Conservation (phyloP, 2,113 vertebrate genomes). For the Salvelinus fontinalis region DNA sequence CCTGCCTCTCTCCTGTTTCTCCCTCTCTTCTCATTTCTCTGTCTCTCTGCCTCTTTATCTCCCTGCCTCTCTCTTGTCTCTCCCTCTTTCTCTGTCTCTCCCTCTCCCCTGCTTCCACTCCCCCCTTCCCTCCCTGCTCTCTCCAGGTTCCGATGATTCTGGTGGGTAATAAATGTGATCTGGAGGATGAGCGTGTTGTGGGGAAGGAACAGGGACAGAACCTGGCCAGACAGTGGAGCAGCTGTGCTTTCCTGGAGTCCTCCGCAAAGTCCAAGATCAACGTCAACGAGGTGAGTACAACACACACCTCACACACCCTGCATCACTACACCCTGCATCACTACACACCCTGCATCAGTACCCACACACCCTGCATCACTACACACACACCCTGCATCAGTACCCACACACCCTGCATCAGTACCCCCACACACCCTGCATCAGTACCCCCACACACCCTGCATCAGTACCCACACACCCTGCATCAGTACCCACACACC, state of each 20-base stretch:
- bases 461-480: background rate
- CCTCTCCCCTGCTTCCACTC: background rate
- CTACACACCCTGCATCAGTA: no score
- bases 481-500: conserved; percentile 50
- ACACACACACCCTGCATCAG: no score
- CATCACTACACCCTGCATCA: no score
- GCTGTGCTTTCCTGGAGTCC: background rate
- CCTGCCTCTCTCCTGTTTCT: no score
- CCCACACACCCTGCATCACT: no score
- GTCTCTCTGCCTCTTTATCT: background rate
- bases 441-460: no score
- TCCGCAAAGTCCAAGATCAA: background rate
- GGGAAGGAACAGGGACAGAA: conserved; percentile 80
- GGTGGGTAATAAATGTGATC: conserved; percentile 69
- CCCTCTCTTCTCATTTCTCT: no score
- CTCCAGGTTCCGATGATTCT: conserved; percentile 85
- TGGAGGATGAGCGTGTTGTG: background rate
- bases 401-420: no score
- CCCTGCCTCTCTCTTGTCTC: background rate
- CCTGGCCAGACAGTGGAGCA: conserved; percentile 84
- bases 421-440: no score
- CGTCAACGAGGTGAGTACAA: background rate
- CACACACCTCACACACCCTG: background rate
- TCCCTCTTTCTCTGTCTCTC: background rate
- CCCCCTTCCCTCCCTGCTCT: accelerated